Evolutionary conservation across 2,113 vertebrate genomes (phyloP), one percentile per base, ranked within the genome.

Genomic region (Dicaeum eximium): DNA sequence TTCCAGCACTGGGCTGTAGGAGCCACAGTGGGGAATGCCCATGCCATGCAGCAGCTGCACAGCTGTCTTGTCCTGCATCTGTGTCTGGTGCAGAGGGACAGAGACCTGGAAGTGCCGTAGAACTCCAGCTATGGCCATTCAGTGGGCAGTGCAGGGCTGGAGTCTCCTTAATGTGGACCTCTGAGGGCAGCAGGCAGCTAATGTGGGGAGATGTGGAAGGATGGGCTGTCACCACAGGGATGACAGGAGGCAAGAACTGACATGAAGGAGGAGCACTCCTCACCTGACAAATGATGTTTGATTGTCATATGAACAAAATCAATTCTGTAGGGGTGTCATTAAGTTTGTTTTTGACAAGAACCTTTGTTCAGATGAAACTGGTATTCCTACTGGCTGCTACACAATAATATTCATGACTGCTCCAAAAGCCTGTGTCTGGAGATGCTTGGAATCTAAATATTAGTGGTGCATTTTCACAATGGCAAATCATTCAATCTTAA

Each of bases 181-280:
- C 9, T 35, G 50, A 81, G 47, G 37, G 57, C 48, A 80, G 75
- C 75, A 72, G 48, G 48, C 31, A 53, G 50, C 40, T 15, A 5
- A 8, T 0, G 0, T 11, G 31, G 61, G 31, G 33, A 30, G 67
- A 30, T 54, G 25, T 24, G 22, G 45, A 75, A 83, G 67, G 45
- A 86, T 45, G n/a, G 27, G 40, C 58, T 69, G 62, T 44, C 77
- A 78, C 58, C 31, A 57, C 11, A n/a, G 50, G 22, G 66, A 10
- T 12, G 54, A 60, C 16, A 56, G 30, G 22, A 73, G 16, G 18
- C n/a, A 91, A 82, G 57, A 51, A n/a, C 13, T 48, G 9, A 54
- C 8, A 8, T 3, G 40, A 44, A 80, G 80, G 28, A 70, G 54
- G 45, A 86, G 25, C 2, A 8, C 10, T 83, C 6, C 6, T 72